These are phyloP conservation scores for Hesperophylax magnus DNA, from an alignment of 1,140 invertebrate genomes.

Conservation along the genomic window DNA sequence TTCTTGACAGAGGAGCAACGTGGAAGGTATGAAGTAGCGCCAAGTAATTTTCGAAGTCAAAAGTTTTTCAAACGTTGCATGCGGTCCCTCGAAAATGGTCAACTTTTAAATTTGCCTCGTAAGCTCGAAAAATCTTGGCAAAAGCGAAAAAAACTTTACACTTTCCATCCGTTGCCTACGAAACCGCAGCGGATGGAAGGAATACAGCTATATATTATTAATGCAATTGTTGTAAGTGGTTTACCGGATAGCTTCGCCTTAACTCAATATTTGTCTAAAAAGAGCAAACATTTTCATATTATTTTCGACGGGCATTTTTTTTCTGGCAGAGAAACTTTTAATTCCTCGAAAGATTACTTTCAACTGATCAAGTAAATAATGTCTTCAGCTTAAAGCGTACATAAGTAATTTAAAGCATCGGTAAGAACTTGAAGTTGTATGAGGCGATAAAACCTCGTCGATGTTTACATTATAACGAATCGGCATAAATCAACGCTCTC, in stretches of 20 bases:
- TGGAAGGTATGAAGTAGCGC: not conserved
- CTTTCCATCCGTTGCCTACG: not conserved
- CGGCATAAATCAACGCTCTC: constrained; percentile 20
- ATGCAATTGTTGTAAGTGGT: not conserved
- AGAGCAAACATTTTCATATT: too few species aligned
- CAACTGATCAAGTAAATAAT: too few species aligned
- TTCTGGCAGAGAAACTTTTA: too few species aligned
- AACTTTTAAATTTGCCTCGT: constrained; percentile 8
- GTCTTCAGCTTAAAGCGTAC: too few species aligned
- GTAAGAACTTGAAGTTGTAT: not conserved
- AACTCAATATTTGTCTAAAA: too few species aligned
- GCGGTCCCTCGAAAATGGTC: not conserved
- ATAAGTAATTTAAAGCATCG: too few species aligned
- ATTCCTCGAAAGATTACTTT: too few species aligned
- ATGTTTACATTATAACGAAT: constrained; percentile 23
- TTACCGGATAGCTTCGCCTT: not conserved
- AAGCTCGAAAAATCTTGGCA: not conserved
- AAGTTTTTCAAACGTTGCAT: constrained; percentile 26
- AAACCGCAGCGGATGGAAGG: not conserved
- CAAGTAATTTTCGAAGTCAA: not conserved
- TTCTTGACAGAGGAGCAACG: not conserved
- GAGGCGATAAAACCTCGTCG: not conserved
- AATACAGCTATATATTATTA: not conserved
- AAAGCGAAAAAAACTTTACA: not conserved
- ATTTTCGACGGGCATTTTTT: too few species aligned